Conservation (phyloP, 2,113 vertebrate species). For the Brachyistius frenatus region DNA sequence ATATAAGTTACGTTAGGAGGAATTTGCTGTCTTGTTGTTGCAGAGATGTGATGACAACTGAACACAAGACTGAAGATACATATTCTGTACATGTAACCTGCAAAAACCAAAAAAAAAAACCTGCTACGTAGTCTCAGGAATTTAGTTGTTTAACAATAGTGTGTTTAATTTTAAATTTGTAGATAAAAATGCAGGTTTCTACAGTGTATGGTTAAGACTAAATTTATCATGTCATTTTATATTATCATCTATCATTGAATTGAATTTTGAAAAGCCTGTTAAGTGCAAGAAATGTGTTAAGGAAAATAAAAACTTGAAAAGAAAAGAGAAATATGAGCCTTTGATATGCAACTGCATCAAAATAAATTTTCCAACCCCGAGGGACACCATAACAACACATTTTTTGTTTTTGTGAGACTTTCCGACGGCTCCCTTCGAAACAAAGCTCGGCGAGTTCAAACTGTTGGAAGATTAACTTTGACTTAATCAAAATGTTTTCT, state of each 20-base stretch:
- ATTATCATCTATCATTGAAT: not conserved
- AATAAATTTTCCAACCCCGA: not conserved
- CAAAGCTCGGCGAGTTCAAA: conserved; percentile 51
- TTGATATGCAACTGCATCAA: conserved; percentile 10
- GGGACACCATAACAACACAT: conserved; percentile 1
- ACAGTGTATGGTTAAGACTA: too few relatives aligned
- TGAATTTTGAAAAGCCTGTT: not conserved
- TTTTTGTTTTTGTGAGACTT: too few relatives aligned
- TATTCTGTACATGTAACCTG: not conserved
- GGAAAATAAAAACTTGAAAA: not conserved
- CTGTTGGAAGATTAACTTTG: conserved; percentile 69
- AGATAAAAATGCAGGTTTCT: too few relatives aligned
- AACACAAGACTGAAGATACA: not conserved
- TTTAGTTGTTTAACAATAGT: too few relatives aligned
- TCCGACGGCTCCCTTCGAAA: conserved; percentile 10
- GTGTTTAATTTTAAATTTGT: too few relatives aligned
- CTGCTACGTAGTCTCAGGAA: not conserved
- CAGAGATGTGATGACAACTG: conserved; percentile 14
- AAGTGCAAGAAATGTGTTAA: not conserved
- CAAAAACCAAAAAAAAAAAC: not conserved
- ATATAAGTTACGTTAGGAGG: not conserved
- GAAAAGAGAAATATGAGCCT: not conserved
- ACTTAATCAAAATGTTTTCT: conserved; percentile 67
- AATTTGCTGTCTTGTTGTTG: conserved; percentile 6
- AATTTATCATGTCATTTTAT: not conserved